Evolutionary conservation across 2,888 invertebrate species (phyloP), one percentile per base, ranked within the genome.

Genomic region (Sycophila texana): DNA sequence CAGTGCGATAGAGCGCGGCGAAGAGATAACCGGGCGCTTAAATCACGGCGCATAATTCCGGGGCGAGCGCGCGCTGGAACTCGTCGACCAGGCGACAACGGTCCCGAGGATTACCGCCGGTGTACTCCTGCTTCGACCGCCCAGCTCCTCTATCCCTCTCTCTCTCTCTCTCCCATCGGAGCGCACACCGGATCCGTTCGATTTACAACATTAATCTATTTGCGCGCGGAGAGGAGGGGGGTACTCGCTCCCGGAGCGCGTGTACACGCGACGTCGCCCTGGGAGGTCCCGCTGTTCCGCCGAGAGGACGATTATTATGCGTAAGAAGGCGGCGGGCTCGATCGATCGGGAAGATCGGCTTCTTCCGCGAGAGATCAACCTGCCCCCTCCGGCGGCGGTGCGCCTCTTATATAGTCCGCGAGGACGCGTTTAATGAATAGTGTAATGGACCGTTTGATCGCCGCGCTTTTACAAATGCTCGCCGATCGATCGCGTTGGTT

Each of bases 141-240:
- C 16, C 16, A 55, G 16, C 16, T 4, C n/a, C 4, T 55, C n/a
- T n/a, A n/a, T n/a, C n/a, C 13, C n/a, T 16, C 13, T 18, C 16
- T n/a, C 55, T 18, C 18, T 2, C 12, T 20, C 57, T 2, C n/a
- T 12, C 12, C 57, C 12, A 18, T 20, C 12, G 20, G 18, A n/a
- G 18, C 18, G 12, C 18, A 67, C 60, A 73, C 57, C 74, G 77
- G 74, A 77, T 68, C 81, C 72, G 75, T 74, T 76, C 74, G 74
- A 74, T 82, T 77, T 78, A 82, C 79, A 74, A 78, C 80, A 78
- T 82, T 80, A 82, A 80, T 82, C 82, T 80, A 77, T 80, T 82
- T 82, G 73, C 51, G 72, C 72, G n/a, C 30, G 3, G 58, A n/a
- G 55, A 18, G 18, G 18, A 18, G n/a, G 53, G 18, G 14, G 20